Conservation (phyloP, 2,797 vertebrate genomes). For the Triplophysa yarkandensis region DNA sequence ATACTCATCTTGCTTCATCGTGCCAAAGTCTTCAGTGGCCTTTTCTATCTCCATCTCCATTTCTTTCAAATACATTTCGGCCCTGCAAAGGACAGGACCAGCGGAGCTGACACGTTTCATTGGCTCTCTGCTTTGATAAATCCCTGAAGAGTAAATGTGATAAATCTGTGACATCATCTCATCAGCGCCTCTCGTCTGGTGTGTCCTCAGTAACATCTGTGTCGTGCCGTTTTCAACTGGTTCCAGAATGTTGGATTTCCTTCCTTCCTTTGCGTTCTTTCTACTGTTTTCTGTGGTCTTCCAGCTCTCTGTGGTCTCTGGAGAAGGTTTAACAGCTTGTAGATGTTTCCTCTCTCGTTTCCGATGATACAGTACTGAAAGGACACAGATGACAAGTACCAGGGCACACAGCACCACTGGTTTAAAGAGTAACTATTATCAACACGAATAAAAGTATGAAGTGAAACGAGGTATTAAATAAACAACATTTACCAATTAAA, state of each 20-base stretch:
- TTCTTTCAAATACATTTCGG: constrained; percentile 22
- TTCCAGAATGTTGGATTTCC: not conserved
- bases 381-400: constrained; percentile 58
- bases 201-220: constrained; percentile 14
- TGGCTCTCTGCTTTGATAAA: constrained; percentile 15
- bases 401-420: constrained; percentile 67
- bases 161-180: constrained; percentile 50
- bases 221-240: constrained; percentile 4
- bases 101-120: constrained; percentile 71
- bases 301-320: not conserved
- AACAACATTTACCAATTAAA: constrained; percentile 32
- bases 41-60: not conserved
- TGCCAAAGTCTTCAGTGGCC: not conserved
- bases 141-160: constrained; percentile 50
- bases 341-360: constrained; percentile 66
- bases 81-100: constrained; percentile 64
- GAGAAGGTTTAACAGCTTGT: constrained; percentile 46
- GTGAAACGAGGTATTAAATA: not conserved
- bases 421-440: constrained; percentile 37
- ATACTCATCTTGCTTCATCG: constrained; percentile 19
- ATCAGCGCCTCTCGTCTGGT: constrained; percentile 16
- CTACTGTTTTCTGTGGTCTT: not conserved
- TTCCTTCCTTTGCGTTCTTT: not conserved
- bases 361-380: constrained; percentile 61
- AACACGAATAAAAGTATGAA: not conserved